These are phyloP conservation scores for Drosophila buzzatii DNA, from an alignment of 2,888 invertebrate genomes.

Conservation along the genomic window DNA sequence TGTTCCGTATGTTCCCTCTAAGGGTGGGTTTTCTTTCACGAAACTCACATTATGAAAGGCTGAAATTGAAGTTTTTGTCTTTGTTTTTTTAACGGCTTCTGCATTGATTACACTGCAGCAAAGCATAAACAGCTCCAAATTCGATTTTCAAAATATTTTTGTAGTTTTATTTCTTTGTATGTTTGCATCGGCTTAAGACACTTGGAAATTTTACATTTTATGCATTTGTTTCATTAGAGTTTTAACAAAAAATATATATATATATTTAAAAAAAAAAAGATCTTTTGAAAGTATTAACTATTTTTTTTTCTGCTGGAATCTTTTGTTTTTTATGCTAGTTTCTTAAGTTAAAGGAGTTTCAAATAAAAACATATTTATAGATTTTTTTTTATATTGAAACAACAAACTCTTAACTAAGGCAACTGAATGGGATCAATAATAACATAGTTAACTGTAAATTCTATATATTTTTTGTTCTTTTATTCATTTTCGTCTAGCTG, in stretches of 20 bases:
- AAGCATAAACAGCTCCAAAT: conserved; percentile 30
- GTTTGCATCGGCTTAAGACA: conserved; percentile 35
- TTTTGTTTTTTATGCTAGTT: conserved; percentile 10
- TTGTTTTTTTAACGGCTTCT: conserved; percentile 3
- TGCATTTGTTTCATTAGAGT: conserved; percentile 16
- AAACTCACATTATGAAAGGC: conserved; percentile 13
- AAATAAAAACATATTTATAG: neutral
- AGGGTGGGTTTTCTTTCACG: conserved; percentile 37
- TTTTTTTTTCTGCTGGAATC: conserved; percentile 11
- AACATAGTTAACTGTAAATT: neutral
- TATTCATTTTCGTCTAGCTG: neutral
- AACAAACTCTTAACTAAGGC: conserved; percentile 8
- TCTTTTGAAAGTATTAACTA: conserved; percentile 4
- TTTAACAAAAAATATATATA: conserved; percentile 20
- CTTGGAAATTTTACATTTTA: conserved; percentile 30
- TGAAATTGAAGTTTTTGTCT: conserved; percentile 13
- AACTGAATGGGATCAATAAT: conserved; percentile 2
- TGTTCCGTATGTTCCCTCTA: conserved; percentile 12
- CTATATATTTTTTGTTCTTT: neutral
- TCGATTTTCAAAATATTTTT: conserved; percentile 33
- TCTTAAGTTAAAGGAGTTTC: neutral
- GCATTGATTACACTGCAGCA: conserved; percentile 38
- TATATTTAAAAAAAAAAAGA: neutral
- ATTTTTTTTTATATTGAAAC: neutral
- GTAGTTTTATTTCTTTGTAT: neutral